Evolutionary conservation across 2,888 invertebrate species (phyloP).

Genomic region (Athetis lepigone): DNA sequence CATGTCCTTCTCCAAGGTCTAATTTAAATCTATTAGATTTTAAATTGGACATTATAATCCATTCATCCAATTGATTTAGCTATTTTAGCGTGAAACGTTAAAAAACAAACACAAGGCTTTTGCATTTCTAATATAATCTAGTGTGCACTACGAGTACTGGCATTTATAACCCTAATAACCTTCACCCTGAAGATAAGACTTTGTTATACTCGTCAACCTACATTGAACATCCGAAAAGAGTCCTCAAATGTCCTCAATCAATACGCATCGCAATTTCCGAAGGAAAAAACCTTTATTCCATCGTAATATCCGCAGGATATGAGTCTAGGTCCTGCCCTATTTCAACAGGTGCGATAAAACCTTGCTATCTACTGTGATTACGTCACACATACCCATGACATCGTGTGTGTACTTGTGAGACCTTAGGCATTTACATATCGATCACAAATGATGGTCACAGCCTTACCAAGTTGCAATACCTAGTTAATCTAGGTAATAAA

Average conservation of each 20-base stretch:
- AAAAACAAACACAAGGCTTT: no score
- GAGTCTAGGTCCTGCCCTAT: slow-evolving; percentile 13
- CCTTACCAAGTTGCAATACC: slow-evolving; percentile 18
- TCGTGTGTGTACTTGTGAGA: slow-evolving; percentile 23
- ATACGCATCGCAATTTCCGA: slow-evolving; percentile 4
- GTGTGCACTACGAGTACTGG: no score
- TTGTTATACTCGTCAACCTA: background rate
- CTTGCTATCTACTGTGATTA: slow-evolving; percentile 30
- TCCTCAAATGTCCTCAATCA: background rate
- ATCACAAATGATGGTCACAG: slow-evolving; percentile 47
- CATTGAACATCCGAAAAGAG: background rate
- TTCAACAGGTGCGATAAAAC: slow-evolving; percentile 47
- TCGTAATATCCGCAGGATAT: slow-evolving; percentile 35
- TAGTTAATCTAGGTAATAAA: slow-evolving; percentile 25
- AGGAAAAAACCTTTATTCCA: slow-evolving; percentile 11
- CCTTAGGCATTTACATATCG: slow-evolving; percentile 55
- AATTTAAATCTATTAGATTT: no score
- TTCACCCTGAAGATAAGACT: background rate
- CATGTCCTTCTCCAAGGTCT: no score
- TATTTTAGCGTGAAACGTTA: no score
- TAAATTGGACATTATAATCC: no score
- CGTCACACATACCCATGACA: slow-evolving; percentile 29
- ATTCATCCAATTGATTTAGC: no score
- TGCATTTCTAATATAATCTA: no score
- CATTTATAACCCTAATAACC: no score